phyloP scores from a whole-genome alignment of 1,140 invertebrate species.

The Choristoneura fumiferana region DNA sequence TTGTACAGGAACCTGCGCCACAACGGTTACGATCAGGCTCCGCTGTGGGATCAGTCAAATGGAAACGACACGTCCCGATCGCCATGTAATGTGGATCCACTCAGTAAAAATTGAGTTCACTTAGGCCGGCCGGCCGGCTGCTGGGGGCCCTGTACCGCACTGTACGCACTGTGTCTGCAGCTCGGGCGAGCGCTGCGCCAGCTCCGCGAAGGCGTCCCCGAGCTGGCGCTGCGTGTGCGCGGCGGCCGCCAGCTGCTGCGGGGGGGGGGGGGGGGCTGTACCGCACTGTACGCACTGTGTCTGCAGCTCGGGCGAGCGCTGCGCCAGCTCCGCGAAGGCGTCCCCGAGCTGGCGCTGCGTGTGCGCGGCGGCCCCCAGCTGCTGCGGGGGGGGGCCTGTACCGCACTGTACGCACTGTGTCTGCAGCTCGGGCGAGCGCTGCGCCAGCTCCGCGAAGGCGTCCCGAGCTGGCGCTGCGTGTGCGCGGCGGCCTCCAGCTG shows the following conservation, averaged over 20 bases:
- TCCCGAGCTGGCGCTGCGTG: slow-evolving; percentile 88
- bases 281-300: slow-evolving; percentile 73
- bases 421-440: slow-evolving; percentile 96
- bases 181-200: slow-evolving; percentile 94
- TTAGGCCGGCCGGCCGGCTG: too few species aligned
- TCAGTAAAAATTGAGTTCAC: too few species aligned
- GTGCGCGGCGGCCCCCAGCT: slow-evolving; percentile 85
- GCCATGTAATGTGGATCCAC: too few species aligned
- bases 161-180: slow-evolving; percentile 80
- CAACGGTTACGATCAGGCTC: too few species aligned
- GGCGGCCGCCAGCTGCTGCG: slow-evolving; percentile 81
- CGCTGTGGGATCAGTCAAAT: too few species aligned
- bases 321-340: slow-evolving; percentile 96
- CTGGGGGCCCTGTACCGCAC: too few species aligned
- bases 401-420: slow-evolving; percentile 82
- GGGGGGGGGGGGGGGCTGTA: too few species aligned
- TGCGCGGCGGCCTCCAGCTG: slow-evolving; percentile 87
- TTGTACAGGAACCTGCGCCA: slow-evolving; percentile 93
- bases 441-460: slow-evolving; percentile 95
- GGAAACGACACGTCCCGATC: too few species aligned
- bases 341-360: slow-evolving; percentile 88
- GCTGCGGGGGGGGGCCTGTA: slow-evolving; percentile 91
- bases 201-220: slow-evolving; percentile 90
- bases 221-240: slow-evolving; percentile 83
- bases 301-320: slow-evolving; percentile 96